These are phyloP conservation scores for Ceratosolen fusciceps DNA, from an alignment of 1,140 invertebrate genomes.

Conservation along the genomic window DNA sequence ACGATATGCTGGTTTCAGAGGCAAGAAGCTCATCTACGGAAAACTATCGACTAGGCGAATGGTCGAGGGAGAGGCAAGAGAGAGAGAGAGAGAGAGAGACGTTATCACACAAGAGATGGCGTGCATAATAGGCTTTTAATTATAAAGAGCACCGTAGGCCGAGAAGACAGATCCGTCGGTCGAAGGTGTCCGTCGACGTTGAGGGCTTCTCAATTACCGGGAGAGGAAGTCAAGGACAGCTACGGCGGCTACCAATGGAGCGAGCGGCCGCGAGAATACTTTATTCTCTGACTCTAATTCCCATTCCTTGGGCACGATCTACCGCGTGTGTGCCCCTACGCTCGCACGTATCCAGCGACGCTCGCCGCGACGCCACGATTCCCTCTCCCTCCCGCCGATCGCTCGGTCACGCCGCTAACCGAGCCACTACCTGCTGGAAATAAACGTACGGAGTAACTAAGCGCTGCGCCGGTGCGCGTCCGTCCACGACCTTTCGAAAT, in stretches of 20 bases:
- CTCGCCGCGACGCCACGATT: constrained; percentile 7
- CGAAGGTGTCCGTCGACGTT: constrained; percentile 31
- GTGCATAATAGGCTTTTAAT: constrained; percentile 38
- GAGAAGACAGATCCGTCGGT: background rate
- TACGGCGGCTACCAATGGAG: constrained; percentile 13
- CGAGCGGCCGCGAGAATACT: constrained; percentile 33
- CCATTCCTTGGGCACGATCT: constrained; percentile 33
- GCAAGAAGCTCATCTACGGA: background rate
- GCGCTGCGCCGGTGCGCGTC: background rate
- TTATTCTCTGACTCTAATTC: constrained; percentile 45
- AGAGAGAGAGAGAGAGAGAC: too few relatives aligned
- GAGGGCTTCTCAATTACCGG: constrained; percentile 46
- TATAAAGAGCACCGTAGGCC: background rate
- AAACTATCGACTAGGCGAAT: background rate
- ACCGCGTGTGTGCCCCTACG: constrained; percentile 3
- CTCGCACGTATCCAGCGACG: background rate
- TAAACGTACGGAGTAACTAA: constrained; percentile 35
- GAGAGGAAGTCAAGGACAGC: constrained; percentile 43
- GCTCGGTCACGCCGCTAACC: background rate
- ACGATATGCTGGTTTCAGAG: background rate
- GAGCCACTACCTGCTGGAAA: constrained; percentile 29
- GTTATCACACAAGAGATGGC: constrained; percentile 13
- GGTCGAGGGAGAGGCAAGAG: background rate
- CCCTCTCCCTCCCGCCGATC: background rate
- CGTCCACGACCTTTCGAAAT: constrained; percentile 42